Percentiles rank a stretch among this genome's conserved stretches.
These are phyloP conservation scores for Meriones psammophilus DNA, from an alignment of 2,797 vertebrate genomes.

Conservation along the genomic window DNA sequence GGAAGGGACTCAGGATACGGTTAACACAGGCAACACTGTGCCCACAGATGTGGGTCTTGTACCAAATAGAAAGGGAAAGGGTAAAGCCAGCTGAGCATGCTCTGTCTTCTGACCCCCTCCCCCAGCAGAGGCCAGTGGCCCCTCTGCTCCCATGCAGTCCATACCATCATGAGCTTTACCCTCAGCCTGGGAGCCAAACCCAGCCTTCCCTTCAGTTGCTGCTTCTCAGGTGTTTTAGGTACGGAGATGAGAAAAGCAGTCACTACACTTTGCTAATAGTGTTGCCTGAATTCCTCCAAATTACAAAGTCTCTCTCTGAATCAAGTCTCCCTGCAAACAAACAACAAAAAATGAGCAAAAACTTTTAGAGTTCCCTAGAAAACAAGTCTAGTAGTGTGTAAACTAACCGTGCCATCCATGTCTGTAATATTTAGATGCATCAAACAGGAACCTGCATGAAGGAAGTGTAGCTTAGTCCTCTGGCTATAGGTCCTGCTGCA, in stretches of 20 bases:
- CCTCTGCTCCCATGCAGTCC: background rate
- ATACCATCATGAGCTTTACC: background rate
- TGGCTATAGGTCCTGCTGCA: background rate
- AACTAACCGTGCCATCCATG: background rate
- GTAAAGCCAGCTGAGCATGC: background rate
- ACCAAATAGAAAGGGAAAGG: background rate
- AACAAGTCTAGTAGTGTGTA: background rate
- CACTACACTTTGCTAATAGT: background rate
- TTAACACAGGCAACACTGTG: background rate
- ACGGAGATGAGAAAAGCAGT: background rate
- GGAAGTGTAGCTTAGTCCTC: background rate
- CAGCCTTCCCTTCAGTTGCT: background rate
- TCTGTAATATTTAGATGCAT: accelerated
- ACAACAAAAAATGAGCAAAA: too few relatives aligned
- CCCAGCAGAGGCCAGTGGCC: background rate
- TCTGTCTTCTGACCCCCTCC: background rate
- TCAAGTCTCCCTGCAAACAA: background rate
- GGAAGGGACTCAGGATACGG: background rate
- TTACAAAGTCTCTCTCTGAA: background rate
- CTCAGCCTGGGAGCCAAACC: background rate
- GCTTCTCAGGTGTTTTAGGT: background rate
- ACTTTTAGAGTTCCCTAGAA: too few relatives aligned
- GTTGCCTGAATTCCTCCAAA: background rate
- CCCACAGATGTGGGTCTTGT: background rate
- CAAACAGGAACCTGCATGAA: background rate